Percentiles rank a stretch among this genome's conserved stretches.
These are phyloP conservation scores for Melanargia galathea DNA, from an alignment of 2,888 invertebrate species.

Conservation along the genomic window DNA sequence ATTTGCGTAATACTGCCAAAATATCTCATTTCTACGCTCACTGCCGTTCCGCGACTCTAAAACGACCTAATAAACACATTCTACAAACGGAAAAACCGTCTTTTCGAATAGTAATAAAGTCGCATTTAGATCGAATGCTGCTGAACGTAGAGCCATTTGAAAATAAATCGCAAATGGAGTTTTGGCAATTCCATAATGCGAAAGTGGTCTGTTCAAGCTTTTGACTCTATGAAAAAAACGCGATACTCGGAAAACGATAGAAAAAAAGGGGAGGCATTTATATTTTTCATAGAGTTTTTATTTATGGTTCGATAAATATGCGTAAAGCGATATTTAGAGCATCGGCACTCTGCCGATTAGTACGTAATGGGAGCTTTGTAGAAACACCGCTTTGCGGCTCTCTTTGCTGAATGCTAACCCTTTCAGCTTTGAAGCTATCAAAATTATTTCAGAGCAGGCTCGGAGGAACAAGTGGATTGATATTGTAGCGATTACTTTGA, in stretches of 20 bases:
- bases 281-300: slow-evolving; percentile 81
- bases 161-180: slow-evolving; percentile 66
- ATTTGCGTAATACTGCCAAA: slow-evolving; percentile 83
- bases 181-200: slow-evolving; percentile 83
- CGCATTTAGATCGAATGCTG: slow-evolving; percentile 40
- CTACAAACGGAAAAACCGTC: slow-evolving; percentile 43
- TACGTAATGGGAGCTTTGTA: slow-evolving; percentile 62
- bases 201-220: slow-evolving; percentile 83
- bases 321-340: slow-evolving; percentile 80
- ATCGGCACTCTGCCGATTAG: slow-evolving; percentile 80
- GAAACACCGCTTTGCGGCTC: slow-evolving; percentile 58
- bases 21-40: slow-evolving; percentile 83
- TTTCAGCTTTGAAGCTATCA: slow-evolving; percentile 75
- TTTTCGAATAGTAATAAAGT: slow-evolving; percentile 42
- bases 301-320: slow-evolving; percentile 77
- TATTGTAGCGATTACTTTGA: slow-evolving; percentile 39
- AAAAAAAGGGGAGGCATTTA: slow-evolving; percentile 77
- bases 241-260: slow-evolving; percentile 79
- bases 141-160: slow-evolving; percentile 51
- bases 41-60: slow-evolving; percentile 53
- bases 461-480: slow-evolving; percentile 53
- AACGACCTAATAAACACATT: slow-evolving; percentile 49
- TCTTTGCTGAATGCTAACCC: slow-evolving; percentile 57
- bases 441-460: slow-evolving; percentile 70
- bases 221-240: slow-evolving; percentile 81